Conservation (phyloP, 2,113 vertebrate genomes). For the Neomonachus schauinslandi region DNA sequence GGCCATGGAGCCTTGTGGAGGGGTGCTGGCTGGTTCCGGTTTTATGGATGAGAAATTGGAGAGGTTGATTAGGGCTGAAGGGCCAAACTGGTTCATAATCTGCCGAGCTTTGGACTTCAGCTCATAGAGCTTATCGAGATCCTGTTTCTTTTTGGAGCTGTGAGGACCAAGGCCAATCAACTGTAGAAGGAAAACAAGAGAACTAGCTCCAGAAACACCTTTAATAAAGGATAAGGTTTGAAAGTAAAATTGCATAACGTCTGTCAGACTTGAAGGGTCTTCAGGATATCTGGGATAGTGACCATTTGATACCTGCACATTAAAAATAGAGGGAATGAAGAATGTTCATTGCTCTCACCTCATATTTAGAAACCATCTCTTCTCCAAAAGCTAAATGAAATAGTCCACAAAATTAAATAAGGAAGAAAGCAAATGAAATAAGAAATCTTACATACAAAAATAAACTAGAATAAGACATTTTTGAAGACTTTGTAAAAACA, state of each 20-base stretch:
- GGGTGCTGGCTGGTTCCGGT: constrained; percentile 86
- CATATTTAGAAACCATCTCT: constrained; percentile 70
- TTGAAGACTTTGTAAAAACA: constrained; percentile 46
- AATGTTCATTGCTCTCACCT: constrained; percentile 62
- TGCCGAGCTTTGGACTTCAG: constrained; percentile 88
- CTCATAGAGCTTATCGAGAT: constrained; percentile 87
- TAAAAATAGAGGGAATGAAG: constrained; percentile 30
- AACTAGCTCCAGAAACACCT: constrained; percentile 49
- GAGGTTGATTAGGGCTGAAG: constrained; percentile 90
- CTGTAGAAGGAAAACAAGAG: constrained; percentile 79
- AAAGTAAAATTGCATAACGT: constrained; percentile 34
- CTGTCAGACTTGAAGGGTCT: constrained; percentile 3
- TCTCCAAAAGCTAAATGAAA: constrained; percentile 59
- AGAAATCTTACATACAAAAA: constrained; percentile 43
- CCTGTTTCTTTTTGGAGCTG: constrained; percentile 87
- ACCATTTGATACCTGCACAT: background rate
- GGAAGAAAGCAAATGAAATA: constrained; percentile 57
- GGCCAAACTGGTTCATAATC: constrained; percentile 94
- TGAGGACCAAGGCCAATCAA: constrained; percentile 87
- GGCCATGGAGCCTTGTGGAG: constrained; percentile 93
- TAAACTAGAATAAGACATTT: constrained; percentile 55
- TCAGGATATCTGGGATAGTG: background rate
- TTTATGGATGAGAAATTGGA: constrained; percentile 91
- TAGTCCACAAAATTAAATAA: constrained; percentile 67
- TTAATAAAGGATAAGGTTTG: constrained; percentile 34